Conservation (phyloP, 2,888 invertebrate genomes). For the Chloroclysta siterata region DNA sequence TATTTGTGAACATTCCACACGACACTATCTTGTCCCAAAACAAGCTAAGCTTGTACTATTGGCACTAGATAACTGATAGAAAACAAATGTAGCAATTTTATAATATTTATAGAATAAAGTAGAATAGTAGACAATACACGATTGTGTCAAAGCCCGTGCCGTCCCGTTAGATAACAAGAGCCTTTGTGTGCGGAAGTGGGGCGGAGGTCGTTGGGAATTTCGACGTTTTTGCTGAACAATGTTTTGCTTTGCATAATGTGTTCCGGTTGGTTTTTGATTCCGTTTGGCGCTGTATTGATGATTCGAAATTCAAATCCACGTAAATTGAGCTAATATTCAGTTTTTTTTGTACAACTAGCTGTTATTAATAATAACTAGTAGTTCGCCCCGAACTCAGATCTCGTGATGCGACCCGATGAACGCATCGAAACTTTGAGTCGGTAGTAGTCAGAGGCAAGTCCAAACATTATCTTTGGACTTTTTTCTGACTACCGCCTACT, state of each 20-base stretch:
- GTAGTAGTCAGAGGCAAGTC: no score
- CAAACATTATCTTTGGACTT: no score
- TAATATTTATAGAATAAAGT: background rate
- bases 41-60: background rate
- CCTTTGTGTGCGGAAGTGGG: conserved; percentile 32
- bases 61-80: background rate
- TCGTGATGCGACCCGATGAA: no score
- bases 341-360: no score
- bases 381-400: no score
- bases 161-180: conserved; percentile 13
- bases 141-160: conserved; percentile 3
- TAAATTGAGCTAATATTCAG: no score
- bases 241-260: conserved; percentile 43
- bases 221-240: conserved; percentile 39
- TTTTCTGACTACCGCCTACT: no score
- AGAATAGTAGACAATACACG: background rate
- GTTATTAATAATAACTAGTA: no score
- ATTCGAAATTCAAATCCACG: conserved; percentile 10
- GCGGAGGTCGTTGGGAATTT: conserved; percentile 29
- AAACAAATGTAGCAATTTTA: background rate
- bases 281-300: conserved; percentile 36
- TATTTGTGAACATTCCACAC: background rate
- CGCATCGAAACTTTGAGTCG: no score
- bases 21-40: background rate
- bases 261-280: conserved; percentile 38